Percentiles rank a stretch among this genome's conserved stretches.
Evolutionary conservation across 2,888 invertebrate species (phyloP).

Genomic region (Harpagoxenus sublaevis): DNA sequence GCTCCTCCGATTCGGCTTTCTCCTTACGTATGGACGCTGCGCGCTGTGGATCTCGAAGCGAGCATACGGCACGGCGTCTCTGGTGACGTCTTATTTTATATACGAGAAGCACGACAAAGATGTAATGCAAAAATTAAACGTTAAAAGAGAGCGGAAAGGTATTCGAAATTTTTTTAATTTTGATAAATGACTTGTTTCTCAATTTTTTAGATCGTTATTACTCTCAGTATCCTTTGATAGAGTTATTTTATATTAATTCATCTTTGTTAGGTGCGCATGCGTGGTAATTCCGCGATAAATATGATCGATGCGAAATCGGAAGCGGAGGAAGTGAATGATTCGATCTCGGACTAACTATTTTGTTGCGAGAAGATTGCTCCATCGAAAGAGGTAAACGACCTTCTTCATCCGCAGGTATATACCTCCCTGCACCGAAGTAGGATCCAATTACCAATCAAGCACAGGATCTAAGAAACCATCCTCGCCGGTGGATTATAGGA

Average conservation of each 20-base stretch:
- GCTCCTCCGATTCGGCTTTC: conserved; percentile 58
- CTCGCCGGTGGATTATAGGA: conserved; percentile 63
- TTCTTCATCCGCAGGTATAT: conserved; percentile 53
- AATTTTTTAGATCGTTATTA: not conserved
- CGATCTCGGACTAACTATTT: conserved; percentile 64
- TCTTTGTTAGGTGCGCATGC: not conserved
- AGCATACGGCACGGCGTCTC: not conserved
- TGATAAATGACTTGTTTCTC: not conserved
- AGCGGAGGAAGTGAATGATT: conserved; percentile 68
- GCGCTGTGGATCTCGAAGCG: conserved; percentile 1
- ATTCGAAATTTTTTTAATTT: not conserved
- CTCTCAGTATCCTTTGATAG: not conserved
- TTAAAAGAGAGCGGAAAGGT: not conserved
- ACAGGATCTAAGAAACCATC: conserved; percentile 55
- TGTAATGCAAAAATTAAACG: not conserved
- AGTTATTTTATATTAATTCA: conserved; percentile 6
- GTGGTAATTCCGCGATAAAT: conserved; percentile 14
- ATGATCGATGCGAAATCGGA: conserved; percentile 58
- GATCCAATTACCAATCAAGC: conserved; percentile 65
- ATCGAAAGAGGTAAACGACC: conserved; percentile 70
- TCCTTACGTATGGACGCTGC: conserved; percentile 4
- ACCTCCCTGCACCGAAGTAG: conserved; percentile 34
- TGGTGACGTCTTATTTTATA: conserved; percentile 31
- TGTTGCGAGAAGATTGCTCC: conserved; percentile 65
- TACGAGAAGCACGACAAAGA: not conserved